Evolutionary conservation across 1,140 invertebrate species (phyloP), one percentile per base, ranked within the genome.

Genomic region (Drosophila erecta): DNA sequence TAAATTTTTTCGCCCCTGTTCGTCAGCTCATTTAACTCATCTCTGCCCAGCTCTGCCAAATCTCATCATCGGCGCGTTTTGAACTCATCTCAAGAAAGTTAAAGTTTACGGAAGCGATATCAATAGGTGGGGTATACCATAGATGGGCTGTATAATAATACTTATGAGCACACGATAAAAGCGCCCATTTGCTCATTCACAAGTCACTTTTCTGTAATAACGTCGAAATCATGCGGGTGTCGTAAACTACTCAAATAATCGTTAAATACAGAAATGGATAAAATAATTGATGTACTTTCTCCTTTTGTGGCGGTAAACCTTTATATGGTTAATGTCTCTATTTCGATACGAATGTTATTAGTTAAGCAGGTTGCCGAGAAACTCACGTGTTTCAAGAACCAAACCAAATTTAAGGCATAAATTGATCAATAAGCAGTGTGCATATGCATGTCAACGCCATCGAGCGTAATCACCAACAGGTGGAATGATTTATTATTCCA

Each of bases 1-100:
- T 73, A 61, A 73, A 73, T 65, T 62, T 49, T 49, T 51, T 46
- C 58, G 40, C 53, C 24, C 60, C 40, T 0, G 49, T 24, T 44
- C 47, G 10, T 50, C 47, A 47, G 46, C 46, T 22, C 38, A 50
- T 41, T 22, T 35, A 35, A 27, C 15, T 54, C 20, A 40, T 44
- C 43, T 12, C 27, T 33, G 17, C 53, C 20, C 24, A 54, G 62
- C 58, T 64, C 54, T 37, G 41, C 4, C 56, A 22, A 49, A 33
- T 22, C 22, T 56, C 24, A 30, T 33, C 12, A 57, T 15, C 55
- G 35, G 2, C 5, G 30, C 15, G n/a, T 33, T 15, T 33, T 17
- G 49, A 30, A 30, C 24, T 57, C 17, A 57, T 46, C 43, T 41
- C 20, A 10, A 57, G 27, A 33, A 51, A 51, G 49, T 35, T 51